Percentiles rank a stretch among this genome's conserved stretches.
Evolutionary conservation across 2,888 invertebrate species (phyloP).

Genomic region (Hartigia nigra): DNA sequence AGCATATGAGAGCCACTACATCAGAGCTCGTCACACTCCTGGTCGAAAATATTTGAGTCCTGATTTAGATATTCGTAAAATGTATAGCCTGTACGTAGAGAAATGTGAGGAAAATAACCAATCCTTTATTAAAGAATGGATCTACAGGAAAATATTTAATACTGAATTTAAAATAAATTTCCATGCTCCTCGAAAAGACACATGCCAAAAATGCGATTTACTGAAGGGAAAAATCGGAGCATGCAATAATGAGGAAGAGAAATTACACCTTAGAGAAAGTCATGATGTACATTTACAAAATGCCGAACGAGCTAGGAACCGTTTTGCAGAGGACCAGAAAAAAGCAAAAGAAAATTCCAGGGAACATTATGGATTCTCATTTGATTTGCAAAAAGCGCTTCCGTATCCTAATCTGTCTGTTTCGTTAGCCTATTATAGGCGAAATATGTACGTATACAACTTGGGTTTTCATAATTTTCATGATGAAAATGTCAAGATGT

Average conservation of each 20-base stretch:
- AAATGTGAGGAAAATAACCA: slow-evolving; percentile 33
- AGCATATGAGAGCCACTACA: slow-evolving; percentile 35
- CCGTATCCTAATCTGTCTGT: slow-evolving; percentile 41
- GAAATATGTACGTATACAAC: slow-evolving; percentile 45
- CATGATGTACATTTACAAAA: slow-evolving; percentile 28
- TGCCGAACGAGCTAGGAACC: slow-evolving; percentile 23
- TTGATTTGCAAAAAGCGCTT: slow-evolving; percentile 37
- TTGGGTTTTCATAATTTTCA: slow-evolving; percentile 45
- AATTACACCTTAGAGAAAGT: slow-evolving; percentile 20
- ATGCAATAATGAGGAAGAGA: slow-evolving; percentile 20
- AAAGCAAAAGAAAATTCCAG: slow-evolving; percentile 24
- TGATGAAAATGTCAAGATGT: slow-evolving; percentile 42
- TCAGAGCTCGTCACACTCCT: slow-evolving; percentile 32
- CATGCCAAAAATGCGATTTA: slow-evolving; percentile 14
- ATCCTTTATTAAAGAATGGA: slow-evolving; percentile 29
- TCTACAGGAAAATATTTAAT: slow-evolving; percentile 31
- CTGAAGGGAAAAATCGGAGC: slow-evolving; percentile 15
- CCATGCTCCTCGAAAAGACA: slow-evolving; percentile 23
- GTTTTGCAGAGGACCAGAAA: slow-evolving; percentile 23
- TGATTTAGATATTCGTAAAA: slow-evolving; percentile 35
- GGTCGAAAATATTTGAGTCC: slow-evolving; percentile 34
- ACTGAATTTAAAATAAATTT: slow-evolving; percentile 29
- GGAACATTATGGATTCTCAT: slow-evolving; percentile 26
- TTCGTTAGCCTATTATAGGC: slow-evolving; percentile 46
- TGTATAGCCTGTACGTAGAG: slow-evolving; percentile 36